Base-by-base conservation (phyloP, 2,888 invertebrate genomes). In the Philonicus albiceps region DNA sequence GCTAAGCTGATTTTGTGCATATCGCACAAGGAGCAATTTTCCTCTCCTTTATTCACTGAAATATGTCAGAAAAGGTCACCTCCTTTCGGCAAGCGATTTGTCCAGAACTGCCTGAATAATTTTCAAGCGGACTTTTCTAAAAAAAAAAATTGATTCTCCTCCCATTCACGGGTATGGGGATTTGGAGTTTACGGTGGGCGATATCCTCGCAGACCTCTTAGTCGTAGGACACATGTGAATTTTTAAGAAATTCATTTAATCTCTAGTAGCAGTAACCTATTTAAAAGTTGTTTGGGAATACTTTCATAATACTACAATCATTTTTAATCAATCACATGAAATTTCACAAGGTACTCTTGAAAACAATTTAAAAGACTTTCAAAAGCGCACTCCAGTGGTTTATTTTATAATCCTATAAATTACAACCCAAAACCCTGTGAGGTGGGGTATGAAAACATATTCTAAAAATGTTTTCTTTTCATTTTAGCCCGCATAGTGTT, bases 21-120 rank as follows among this genome's bases (percentile, higher is more conserved):
- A 81, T 64, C 81, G 55, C 55, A 64, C 81, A 55, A 81, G 81
- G 49, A 81, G 64, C 55, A 81, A 81, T 81, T 81, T 81, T 64
- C 81, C 16, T 55, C 81, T 81, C 81, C 34, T 81, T 81, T 81
- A 81, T 81, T 81, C 55, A 13, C 53, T 81, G 81, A 81, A 81
- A 81, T 81, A 81, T 81, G 81, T 81, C 81, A 81, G 81, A 64
- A 49, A 81, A 81, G 81, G 81, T 81, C 81, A 81, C 81, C 81
- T 81, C 31, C 49, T 22, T 64, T 64, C 64, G 64, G 64, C 64
- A 27, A 64, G 74, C 31, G 74, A 74, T 64, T 64, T 64, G 64
- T 64, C 64, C 64, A 64, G 64, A 64, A 64, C 64, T 64, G 64
- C 64, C 64, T 64, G 64, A 64, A 64, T 64, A 64, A 64, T 64